phyloP scores from a whole-genome alignment of 1,140 invertebrate species.

The Tyrophagus putrescentiae region DNA sequence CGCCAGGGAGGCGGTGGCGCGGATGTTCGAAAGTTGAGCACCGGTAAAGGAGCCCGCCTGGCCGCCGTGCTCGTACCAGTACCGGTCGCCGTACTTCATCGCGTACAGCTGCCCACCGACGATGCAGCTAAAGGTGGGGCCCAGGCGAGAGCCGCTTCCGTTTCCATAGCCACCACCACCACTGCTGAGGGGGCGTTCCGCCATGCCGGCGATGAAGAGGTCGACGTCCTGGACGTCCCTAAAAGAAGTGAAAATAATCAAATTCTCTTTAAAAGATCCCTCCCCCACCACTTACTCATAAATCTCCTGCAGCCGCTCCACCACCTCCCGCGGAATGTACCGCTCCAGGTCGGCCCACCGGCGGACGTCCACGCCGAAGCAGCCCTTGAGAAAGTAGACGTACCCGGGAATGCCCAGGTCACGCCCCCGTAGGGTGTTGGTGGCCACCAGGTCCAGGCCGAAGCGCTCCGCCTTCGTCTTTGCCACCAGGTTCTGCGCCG shows the following conservation, averaged over 20 bases:
- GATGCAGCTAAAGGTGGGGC: slow-evolving; percentile 34
- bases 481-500: slow-evolving; percentile 63
- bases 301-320: slow-evolving; percentile 8
- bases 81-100: slow-evolving; percentile 72
- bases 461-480: slow-evolving; percentile 26
- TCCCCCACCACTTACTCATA: slow-evolving; percentile 39
- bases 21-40: no score
- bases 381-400: slow-evolving; percentile 46
- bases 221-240: slow-evolving; percentile 38
- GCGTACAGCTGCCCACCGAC: slow-evolving; percentile 40
- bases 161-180: no score
- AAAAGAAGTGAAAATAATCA: no score
- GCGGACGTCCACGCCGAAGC: slow-evolving; percentile 46
- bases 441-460: slow-evolving; percentile 24
- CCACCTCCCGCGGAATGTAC: slow-evolving; percentile 21
- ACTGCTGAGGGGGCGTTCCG: slow-evolving; percentile 30
- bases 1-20: no score
- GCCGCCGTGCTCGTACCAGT: slow-evolving; percentile 32
- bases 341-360: slow-evolving; percentile 36
- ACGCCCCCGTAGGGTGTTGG: slow-evolving; percentile 36
- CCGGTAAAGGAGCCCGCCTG: slow-evolving; percentile 21
- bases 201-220: slow-evolving; percentile 13
- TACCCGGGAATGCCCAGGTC: slow-evolving; percentile 43
- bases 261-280: not conserved
- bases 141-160: no score